A percentile compares a stretch with the other conserved stretches of the same genome.
These are phyloP conservation scores for Trogon melanurus DNA, from an alignment of 2,113 vertebrate genomes.

Conservation along the genomic window DNA sequence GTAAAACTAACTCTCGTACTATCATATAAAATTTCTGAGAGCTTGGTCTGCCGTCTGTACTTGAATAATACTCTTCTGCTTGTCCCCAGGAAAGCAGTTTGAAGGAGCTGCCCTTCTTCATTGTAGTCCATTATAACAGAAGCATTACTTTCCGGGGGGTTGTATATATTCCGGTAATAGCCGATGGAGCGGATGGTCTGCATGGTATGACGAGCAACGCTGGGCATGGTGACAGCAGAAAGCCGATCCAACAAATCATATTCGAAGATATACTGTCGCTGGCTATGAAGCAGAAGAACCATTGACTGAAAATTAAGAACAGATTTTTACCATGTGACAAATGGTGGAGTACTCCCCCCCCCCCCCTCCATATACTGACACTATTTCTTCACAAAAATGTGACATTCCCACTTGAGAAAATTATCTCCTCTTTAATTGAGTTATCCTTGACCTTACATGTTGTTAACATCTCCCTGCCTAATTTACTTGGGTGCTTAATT, in stretches of 20 bases:
- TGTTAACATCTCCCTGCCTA: slow-evolving; percentile 79
- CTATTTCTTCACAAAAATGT: slow-evolving; percentile 58
- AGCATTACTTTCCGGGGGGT: slow-evolving; percentile 96
- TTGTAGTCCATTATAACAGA: slow-evolving; percentile 96
- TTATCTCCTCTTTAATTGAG: slow-evolving; percentile 76
- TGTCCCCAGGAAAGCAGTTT: slow-evolving; percentile 91
- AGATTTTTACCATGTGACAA: slow-evolving; percentile 64
- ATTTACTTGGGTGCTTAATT: slow-evolving; percentile 80
- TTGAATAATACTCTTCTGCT: slow-evolving; percentile 93
- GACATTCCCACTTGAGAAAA: slow-evolving; percentile 71
- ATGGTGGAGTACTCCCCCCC: background rate
- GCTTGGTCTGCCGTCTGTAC: slow-evolving; percentile 92
- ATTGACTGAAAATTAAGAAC: slow-evolving; percentile 86
- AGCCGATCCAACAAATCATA: slow-evolving; percentile 93
- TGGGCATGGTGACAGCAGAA: slow-evolving; percentile 96
- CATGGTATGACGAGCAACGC: slow-evolving; percentile 96
- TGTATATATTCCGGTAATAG: slow-evolving; percentile 97
- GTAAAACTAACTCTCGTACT: slow-evolving; percentile 97
- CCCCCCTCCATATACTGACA: background rate
- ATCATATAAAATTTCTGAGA: slow-evolving; percentile 95
- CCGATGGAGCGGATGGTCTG: slow-evolving; percentile 96
- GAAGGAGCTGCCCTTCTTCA: slow-evolving; percentile 92
- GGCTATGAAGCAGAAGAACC: slow-evolving; percentile 97
- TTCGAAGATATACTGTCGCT: slow-evolving; percentile 97
- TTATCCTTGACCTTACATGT: slow-evolving; percentile 79